Percentiles rank a stretch among this genome's conserved stretches.
Conservation (phyloP, 2,113 vertebrate genomes). For the Rhodinocichla rosea region DNA sequence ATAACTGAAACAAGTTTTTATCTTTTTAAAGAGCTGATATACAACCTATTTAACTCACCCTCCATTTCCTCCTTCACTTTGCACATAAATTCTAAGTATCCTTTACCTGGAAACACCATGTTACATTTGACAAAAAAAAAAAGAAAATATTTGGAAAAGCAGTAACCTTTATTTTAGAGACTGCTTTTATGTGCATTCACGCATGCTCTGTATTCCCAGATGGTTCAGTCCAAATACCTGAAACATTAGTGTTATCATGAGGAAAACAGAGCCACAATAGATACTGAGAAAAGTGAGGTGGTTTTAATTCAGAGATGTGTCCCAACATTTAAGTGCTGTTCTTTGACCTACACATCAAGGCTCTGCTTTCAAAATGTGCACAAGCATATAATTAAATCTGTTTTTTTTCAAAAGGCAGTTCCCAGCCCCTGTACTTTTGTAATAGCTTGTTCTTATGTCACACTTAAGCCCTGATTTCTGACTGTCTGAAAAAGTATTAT, state of each 20-base stretch:
- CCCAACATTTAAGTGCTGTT: constrained; percentile 32
- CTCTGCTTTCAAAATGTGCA: constrained; percentile 13
- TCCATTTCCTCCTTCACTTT: background rate
- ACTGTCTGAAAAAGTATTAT: background rate
- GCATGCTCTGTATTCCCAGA: background rate
- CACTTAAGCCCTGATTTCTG: background rate
- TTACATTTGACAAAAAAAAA: background rate
- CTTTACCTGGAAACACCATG: background rate
- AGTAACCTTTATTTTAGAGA: constrained; percentile 43
- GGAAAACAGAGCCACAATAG: background rate
- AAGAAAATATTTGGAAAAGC: background rate
- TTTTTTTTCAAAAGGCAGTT: background rate
- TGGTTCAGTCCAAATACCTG: background rate
- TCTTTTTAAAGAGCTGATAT: background rate
- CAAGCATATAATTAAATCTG: constrained; percentile 48
- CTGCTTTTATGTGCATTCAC: constrained; percentile 34
- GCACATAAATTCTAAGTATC: background rate
- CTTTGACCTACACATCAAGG: constrained; percentile 11
- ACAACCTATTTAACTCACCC: background rate
- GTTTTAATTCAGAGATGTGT: constrained; percentile 44
- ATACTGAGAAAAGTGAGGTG: background rate
- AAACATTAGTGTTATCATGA: background rate
- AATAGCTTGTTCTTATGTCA: background rate
- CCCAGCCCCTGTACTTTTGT: background rate
- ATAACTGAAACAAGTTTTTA: background rate